phyloP scores from a whole-genome alignment of 2,888 invertebrate genomes.

The Caprella mutica region DNA sequence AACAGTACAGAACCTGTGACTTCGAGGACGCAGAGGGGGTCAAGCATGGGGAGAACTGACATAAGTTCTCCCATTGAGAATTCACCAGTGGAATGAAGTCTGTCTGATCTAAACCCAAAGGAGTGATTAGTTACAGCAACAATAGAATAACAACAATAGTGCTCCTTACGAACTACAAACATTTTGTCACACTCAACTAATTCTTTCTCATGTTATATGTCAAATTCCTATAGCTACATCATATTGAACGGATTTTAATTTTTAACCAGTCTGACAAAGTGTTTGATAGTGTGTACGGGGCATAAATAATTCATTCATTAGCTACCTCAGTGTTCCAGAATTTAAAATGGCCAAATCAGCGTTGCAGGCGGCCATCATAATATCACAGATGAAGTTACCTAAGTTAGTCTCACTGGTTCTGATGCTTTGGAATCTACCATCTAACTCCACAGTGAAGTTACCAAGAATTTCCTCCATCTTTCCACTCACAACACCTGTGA shows the following conservation, averaged over 20 bases:
- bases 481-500: conserved; percentile 59
- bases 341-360: conserved; percentile 76
- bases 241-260: no score
- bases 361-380: conserved; percentile 66
- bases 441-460: conserved; percentile 70
- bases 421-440: conserved; percentile 69
- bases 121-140: no score
- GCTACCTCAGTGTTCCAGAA: conserved; percentile 73
- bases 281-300: no score
- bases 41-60: conserved; percentile 72
- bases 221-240: no score
- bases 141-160: no score
- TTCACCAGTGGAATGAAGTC: conserved; percentile 65
- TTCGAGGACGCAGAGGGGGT: conserved; percentile 65
- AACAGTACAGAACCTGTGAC: conserved; percentile 57
- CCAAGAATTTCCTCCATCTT: conserved; percentile 76
- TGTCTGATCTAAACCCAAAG: no score
- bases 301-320: no score
- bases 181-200: no score
- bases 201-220: no score
- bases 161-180: no score
- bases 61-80: conserved; percentile 74
- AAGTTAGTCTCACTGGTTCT: conserved; percentile 77
- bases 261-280: no score
- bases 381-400: conserved; percentile 65